phyloP scores from a whole-genome alignment of 2,888 invertebrate species.

The Meloe dianella region DNA sequence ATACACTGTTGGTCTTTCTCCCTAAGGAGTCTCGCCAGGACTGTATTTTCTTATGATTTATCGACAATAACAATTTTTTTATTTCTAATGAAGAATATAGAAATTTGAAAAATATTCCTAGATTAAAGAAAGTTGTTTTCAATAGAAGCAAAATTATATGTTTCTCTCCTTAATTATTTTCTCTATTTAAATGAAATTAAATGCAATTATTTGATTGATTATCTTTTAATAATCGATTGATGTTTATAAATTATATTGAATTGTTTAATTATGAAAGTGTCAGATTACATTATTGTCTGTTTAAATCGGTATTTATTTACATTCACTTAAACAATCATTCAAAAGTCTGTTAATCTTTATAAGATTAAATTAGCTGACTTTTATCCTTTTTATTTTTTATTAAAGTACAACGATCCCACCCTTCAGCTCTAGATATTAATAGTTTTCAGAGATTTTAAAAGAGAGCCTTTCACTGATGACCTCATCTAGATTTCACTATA shows the following conservation, averaged over 20 bases:
- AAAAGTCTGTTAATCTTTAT: not conserved
- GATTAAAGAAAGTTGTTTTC: conserved; percentile 3
- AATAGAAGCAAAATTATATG: not conserved
- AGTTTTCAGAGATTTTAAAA: conserved; percentile 14
- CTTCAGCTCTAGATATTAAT: not conserved
- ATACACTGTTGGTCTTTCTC: no score
- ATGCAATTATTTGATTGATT: not conserved
- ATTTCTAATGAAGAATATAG: not conserved
- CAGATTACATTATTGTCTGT: not conserved
- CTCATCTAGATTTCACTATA: conserved; percentile 48
- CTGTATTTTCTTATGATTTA: no score
- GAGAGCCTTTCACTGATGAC: conserved; percentile 48
- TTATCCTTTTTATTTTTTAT: not conserved
- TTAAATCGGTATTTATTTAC: not conserved
- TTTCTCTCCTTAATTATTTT: not conserved
- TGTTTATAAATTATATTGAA: not conserved
- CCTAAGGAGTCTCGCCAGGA: no score
- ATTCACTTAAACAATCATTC: not conserved
- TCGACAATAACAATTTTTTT: no score
- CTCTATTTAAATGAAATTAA: no score
- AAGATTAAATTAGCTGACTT: not conserved
- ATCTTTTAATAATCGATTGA: not conserved
- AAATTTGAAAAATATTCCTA: not conserved
- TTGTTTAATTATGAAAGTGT: not conserved
- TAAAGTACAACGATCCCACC: not conserved